phyloP scores from a whole-genome alignment of 2,888 invertebrate species.

The Calameuta pallipes region DNA sequence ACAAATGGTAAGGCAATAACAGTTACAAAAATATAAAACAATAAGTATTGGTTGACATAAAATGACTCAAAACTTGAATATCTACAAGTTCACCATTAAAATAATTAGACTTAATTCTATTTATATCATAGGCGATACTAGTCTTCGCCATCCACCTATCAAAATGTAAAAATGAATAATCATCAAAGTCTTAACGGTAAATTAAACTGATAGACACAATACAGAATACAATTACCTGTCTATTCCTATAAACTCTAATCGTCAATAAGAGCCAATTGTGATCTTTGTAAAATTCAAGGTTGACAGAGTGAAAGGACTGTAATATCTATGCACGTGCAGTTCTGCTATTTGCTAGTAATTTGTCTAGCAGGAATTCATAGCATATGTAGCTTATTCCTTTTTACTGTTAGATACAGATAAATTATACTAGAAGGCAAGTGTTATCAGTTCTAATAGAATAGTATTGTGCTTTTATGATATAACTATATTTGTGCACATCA shows the following conservation, averaged over 20 bases:
- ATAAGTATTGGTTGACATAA: neutral
- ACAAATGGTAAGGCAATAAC: constrained; percentile 46
- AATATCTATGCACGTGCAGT: neutral
- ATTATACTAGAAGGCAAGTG: neutral
- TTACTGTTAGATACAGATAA: neutral
- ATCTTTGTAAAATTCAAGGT: neutral
- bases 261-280: neutral
- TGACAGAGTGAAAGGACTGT: neutral
- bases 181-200: neutral
- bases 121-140: no score
- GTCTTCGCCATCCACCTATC: neutral
- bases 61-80: neutral
- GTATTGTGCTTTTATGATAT: neutral
- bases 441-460: neutral
- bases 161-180: neutral
- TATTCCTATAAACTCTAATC: neutral
- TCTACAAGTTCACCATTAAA: neutral
- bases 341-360: neutral
- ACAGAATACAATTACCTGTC: neutral
- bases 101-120: neutral
- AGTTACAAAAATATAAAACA: neutral
- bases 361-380: neutral
- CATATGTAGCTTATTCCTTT: neutral
- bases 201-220: neutral
- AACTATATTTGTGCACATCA: neutral